Evolutionary conservation across 2,888 invertebrate genomes (phyloP).

Genomic region (Leucozona laternaria): DNA sequence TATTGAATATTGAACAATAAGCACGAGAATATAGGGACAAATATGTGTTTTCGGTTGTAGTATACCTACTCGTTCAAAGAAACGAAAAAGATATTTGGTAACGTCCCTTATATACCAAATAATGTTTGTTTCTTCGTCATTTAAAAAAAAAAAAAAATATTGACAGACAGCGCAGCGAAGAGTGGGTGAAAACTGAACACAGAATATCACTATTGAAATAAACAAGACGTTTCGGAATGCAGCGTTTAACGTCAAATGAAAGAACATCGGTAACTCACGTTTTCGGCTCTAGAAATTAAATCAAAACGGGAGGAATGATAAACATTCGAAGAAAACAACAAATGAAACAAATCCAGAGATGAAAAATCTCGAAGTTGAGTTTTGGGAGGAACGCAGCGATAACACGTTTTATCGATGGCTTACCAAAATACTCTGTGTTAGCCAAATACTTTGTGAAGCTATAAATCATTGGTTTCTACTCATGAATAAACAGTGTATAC

Average conservation of each 20-base stretch:
- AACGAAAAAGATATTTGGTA: background rate
- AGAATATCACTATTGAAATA: slow-evolving; percentile 38
- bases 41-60: slow-evolving; percentile 17
- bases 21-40: slow-evolving; percentile 18
- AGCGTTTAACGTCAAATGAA: slow-evolving; percentile 20
- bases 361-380: slow-evolving; percentile 13
- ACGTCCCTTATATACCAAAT: background rate
- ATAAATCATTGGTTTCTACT: slow-evolving; percentile 51
- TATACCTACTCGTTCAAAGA: too few relatives aligned
- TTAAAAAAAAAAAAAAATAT: slow-evolving; percentile 41
- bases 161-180: background rate
- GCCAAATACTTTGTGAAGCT: slow-evolving; percentile 45
- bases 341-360: slow-evolving; percentile 7
- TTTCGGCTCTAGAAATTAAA: slow-evolving; percentile 47
- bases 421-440: slow-evolving; percentile 44
- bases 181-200: slow-evolving; percentile 12
- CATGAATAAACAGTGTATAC: slow-evolving; percentile 20
- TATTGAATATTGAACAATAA: slow-evolving; percentile 51
- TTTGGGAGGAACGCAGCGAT: slow-evolving; percentile 1
- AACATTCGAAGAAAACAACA: background rate
- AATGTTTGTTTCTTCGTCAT: slow-evolving; percentile 25
- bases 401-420: slow-evolving; percentile 58
- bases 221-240: slow-evolving; percentile 43
- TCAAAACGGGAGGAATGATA: slow-evolving; percentile 29
- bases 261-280: slow-evolving; percentile 16